Percentiles rank a stretch among this genome's conserved stretches.
These are phyloP conservation scores for Brachyptera putata DNA, from an alignment of 2,888 invertebrate genomes.

Conservation along the genomic window DNA sequence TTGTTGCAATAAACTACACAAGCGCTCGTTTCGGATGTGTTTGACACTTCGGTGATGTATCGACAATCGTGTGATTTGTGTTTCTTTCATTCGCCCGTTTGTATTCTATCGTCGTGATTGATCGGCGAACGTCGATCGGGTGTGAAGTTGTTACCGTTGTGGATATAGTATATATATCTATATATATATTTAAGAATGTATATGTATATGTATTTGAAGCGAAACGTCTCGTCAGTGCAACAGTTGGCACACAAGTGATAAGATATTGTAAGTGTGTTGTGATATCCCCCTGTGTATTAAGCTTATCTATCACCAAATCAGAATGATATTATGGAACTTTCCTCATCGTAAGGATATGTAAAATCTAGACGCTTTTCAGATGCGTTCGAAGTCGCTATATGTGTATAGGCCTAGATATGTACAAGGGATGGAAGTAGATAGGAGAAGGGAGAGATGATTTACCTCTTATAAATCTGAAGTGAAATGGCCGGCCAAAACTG, in stretches of 20 bases:
- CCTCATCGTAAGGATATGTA: neutral
- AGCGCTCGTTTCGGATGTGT: neutral
- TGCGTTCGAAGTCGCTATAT: no score
- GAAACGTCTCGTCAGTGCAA: no score
- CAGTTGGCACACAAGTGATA: neutral
- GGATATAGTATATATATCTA: neutral
- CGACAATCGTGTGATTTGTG: neutral
- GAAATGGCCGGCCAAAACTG: neutral
- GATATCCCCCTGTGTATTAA: neutral
- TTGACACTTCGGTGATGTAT: neutral
- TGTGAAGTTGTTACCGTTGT: neutral
- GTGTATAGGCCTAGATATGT: no score
- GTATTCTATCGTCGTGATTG: no score
- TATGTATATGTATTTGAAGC: no score
- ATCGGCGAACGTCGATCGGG: neutral
- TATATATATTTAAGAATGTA: no score
- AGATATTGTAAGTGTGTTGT: no score
- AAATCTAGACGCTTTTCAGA: no score
- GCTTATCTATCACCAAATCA: neutral
- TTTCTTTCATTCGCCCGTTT: neutral
- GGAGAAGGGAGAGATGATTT: constrained; percentile 9
- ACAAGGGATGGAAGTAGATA: neutral
- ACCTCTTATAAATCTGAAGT: neutral
- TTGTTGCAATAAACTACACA: neutral
- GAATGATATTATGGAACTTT: neutral